These are phyloP conservation scores for Heliconius erato DNA, from an alignment of 2,888 invertebrate genomes.

Conservation along the genomic window DNA sequence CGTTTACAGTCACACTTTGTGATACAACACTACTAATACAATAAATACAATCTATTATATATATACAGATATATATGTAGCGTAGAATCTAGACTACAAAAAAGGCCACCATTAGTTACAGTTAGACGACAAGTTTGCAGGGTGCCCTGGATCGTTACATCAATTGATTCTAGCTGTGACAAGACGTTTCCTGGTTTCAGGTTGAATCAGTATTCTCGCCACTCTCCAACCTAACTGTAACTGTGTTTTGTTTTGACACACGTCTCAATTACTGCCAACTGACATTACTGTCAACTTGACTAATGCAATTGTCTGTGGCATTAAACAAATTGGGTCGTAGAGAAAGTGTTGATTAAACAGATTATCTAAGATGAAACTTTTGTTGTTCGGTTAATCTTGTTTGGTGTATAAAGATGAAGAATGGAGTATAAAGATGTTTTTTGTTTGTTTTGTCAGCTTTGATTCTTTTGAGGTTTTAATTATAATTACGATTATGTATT, in stretches of 20 bases:
- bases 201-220: conserved; percentile 36
- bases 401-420: neutral
- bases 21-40: neutral
- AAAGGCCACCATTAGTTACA: conserved; percentile 57
- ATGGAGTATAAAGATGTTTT: conserved; percentile 1
- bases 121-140: conserved; percentile 63
- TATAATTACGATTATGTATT: neutral
- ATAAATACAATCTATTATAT: neutral
- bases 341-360: conserved; percentile 53
- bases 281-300: conserved; percentile 44
- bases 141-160: conserved; percentile 52
- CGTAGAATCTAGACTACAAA: conserved; percentile 33
- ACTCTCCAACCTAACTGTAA: conserved; percentile 43
- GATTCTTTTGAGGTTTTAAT: neutral
- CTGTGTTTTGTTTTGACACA: conserved; percentile 52
- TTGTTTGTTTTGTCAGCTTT: neutral
- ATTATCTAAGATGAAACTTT: conserved; percentile 25
- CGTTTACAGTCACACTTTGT: too few relatives aligned
- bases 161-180: conserved; percentile 47
- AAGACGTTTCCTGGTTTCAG: conserved; percentile 43
- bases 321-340: conserved; percentile 51
- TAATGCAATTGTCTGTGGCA: conserved; percentile 41
- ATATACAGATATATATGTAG: conserved; percentile 8
- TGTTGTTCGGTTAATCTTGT: conserved; percentile 10
- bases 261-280: conserved; percentile 49